Percentiles rank a stretch among this genome's conserved stretches.
phyloP scores from a whole-genome alignment of 2,888 invertebrate species.

The Atherix ibis region DNA sequence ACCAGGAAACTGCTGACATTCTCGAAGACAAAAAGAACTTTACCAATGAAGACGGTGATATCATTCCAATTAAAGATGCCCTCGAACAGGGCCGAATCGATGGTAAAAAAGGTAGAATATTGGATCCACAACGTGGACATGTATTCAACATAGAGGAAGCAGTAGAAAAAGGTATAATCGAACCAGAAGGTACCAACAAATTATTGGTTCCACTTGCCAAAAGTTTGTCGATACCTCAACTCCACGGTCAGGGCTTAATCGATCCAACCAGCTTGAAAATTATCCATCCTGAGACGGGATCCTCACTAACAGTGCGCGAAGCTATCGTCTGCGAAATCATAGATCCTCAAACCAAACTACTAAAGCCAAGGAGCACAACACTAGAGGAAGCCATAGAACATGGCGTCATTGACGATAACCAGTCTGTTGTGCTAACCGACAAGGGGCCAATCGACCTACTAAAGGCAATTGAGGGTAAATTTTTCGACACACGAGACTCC shows the following conservation, averaged over 20 bases:
- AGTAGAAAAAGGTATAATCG: conserved; percentile 63
- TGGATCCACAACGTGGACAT: conserved; percentile 71
- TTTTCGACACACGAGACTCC: conserved; percentile 37
- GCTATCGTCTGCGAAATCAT: conserved; percentile 79
- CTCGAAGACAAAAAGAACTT: conserved; percentile 45
- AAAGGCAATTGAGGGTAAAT: conserved; percentile 49
- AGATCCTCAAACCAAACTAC: conserved; percentile 61
- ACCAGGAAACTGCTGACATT: conserved; percentile 55
- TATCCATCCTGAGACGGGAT: conserved; percentile 77
- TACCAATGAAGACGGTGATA: conserved; percentile 40
- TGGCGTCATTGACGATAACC: conserved; percentile 54
- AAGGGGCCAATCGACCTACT: conserved; percentile 48
- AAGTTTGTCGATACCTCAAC: conserved; percentile 66
- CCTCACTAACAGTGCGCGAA: conserved; percentile 58
- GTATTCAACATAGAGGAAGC: conserved; percentile 70
- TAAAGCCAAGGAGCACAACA: conserved; percentile 49
- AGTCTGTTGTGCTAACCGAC: conserved; percentile 46
- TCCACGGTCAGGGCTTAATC: conserved; percentile 73
- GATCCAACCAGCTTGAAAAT: conserved; percentile 56
- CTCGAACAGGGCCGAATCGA: conserved; percentile 53
- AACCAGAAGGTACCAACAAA: conserved; percentile 58
- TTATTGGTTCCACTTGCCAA: conserved; percentile 64
- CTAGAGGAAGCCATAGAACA: conserved; percentile 59
- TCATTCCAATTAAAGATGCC: conserved; percentile 59
- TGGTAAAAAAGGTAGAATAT: conserved; percentile 57